A percentile compares a stretch with the other conserved stretches of the same genome.
Evolutionary conservation across 2,797 vertebrate genomes (phyloP).

Genomic region (Tenualosa ilisha): DNA sequence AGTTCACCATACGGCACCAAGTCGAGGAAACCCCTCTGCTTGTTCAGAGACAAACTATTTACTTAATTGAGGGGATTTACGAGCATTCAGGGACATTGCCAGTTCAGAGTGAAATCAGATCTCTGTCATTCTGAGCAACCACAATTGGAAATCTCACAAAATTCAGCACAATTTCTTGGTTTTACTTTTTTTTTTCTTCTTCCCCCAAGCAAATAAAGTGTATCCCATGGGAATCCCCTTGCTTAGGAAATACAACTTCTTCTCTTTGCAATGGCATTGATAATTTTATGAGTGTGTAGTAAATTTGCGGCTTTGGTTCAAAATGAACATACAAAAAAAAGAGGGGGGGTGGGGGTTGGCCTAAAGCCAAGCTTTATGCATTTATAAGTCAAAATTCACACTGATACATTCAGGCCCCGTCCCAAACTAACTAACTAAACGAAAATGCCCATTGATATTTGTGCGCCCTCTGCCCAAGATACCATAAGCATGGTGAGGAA

Average conservation of each 20-base stretch:
- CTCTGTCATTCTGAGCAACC: conserved; percentile 10
- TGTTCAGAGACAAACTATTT: not conserved
- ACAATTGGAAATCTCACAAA: conserved; percentile 21
- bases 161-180: not conserved
- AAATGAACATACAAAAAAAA: no score
- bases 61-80: conserved; percentile 17
- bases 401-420: not conserved
- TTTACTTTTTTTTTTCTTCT: not conserved
- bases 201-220: not conserved
- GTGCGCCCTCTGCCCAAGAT: not conserved
- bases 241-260: not conserved
- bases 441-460: not conserved
- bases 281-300: not conserved
- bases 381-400: not conserved
- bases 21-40: not conserved
- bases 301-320: not conserved
- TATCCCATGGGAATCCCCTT: not conserved
- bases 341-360: not conserved
- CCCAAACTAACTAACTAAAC: not conserved
- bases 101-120: not conserved
- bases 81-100: conserved; percentile 18
- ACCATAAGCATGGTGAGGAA: not conserved
- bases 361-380: not conserved
- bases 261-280: not conserved
- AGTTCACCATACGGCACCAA: not conserved